A percentile compares a stretch with the other conserved stretches of the same genome.
Evolutionary conservation across 2,113 vertebrate species (phyloP).

Genomic region (Melanocharis versteri): DNA sequence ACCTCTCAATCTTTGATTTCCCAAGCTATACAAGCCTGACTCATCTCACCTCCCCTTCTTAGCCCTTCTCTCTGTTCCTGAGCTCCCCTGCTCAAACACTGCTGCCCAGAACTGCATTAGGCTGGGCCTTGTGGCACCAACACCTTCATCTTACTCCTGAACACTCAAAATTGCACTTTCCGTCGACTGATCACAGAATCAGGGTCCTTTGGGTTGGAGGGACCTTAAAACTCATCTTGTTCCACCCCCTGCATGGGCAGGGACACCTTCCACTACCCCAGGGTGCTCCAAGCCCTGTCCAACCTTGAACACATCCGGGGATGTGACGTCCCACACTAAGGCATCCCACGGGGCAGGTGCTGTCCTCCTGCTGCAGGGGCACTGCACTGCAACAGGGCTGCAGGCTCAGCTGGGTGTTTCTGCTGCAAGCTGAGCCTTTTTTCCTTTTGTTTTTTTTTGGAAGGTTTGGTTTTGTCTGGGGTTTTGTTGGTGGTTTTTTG

Average conservation of each 20-base stretch:
- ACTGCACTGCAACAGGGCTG: not conserved
- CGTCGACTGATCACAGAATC: not conserved
- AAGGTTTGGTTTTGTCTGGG: not conserved
- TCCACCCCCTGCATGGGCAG: not conserved
- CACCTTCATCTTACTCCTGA: not conserved
- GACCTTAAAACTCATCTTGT: not conserved
- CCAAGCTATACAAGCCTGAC: not conserved
- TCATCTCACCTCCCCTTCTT: not conserved
- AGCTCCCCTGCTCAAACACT: not conserved
- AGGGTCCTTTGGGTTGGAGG: not conserved
- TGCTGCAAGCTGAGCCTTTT: not conserved
- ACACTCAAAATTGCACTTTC: not conserved
- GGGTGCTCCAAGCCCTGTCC: not conserved
- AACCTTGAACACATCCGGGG: not conserved
- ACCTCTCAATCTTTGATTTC: not conserved
- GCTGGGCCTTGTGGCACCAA: not conserved
- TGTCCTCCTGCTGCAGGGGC: not conserved
- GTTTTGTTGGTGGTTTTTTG: not conserved
- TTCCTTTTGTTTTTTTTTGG: fast-evolving
- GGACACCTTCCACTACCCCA: not conserved
- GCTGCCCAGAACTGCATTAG: not conserved
- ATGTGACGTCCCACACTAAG: not conserved
- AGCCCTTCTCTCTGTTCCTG: not conserved
- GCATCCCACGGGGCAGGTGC: not conserved
- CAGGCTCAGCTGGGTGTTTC: not conserved